Conservation (phyloP, 2,797 vertebrate species). For the Alexandromys oeconomus region DNA sequence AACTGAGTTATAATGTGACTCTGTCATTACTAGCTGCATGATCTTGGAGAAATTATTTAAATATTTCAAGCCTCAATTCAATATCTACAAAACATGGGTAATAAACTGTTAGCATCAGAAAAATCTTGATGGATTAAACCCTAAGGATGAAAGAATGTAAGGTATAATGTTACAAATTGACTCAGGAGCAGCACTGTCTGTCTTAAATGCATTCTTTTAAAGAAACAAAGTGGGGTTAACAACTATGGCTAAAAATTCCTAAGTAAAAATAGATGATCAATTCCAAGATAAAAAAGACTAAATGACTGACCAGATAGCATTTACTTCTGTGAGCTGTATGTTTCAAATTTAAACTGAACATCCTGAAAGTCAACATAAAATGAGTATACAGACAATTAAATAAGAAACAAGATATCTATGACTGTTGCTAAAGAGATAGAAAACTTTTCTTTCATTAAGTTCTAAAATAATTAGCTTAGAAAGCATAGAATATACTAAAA, state of each 20-base stretch:
- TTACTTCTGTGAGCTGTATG: not conserved
- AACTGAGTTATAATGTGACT: not conserved
- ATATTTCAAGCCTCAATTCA: not conserved
- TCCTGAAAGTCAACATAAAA: not conserved
- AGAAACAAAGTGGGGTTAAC: not conserved
- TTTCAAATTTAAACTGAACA: not conserved
- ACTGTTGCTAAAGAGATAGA: not conserved
- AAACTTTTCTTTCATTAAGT: constrained; percentile 36
- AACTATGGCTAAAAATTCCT: not conserved
- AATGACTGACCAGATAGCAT: not conserved
- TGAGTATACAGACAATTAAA: not conserved
- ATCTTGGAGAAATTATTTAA: constrained; percentile 12
- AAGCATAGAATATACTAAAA: constrained; percentile 36
- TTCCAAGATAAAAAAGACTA: constrained; percentile 8
- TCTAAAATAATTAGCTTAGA: constrained; percentile 34
- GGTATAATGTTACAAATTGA: not conserved
- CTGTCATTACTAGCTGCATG: not conserved
- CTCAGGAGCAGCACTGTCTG: not conserved
- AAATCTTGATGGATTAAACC: not conserved
- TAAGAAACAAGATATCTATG: not conserved
- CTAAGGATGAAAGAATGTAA: not conserved
- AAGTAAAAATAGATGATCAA: constrained; percentile 29
- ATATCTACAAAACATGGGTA: not conserved
- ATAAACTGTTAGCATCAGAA: not conserved
- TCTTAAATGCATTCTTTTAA: not conserved